Evolutionary conservation across 92 coral and sea anemone genomes (phyloP), one percentile per base, ranked within the genome.

Genomic region (Palythoa grandiflora): DNA sequence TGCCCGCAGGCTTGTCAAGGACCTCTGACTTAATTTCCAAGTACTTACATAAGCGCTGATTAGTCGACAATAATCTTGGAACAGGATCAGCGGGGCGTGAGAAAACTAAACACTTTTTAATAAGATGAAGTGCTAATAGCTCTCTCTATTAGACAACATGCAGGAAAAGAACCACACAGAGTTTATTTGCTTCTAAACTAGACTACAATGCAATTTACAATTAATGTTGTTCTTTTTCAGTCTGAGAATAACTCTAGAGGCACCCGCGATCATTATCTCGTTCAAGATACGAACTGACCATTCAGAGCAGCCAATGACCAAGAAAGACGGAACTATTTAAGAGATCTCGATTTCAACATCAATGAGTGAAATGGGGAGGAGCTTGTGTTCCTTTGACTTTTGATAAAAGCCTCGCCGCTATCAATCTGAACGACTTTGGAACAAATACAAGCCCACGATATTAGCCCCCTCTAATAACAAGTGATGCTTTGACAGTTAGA

Each of bases 71-170:
- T 81, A 81, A 66, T 81, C 86, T 81, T 36, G 86, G 75, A 44
- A 81, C 12, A 38, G 47, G 86, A 81, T 39, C 86, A 68, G 75
- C 75, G 61, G 86, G 86, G 86, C 86, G 86, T 81, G 86, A 81
- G 73, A 35, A 13, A 53, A 71, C 86, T 66, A 81, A 81, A 81
- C 86, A 66, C 85, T 53, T 60, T 81, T 81, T 81, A 66, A 81
- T 66, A 81, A 65, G 75, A 66, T 81, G 86, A 81, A 36, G 86
- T 81, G 76, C 40, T 81, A 66, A 81, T 81, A 71, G 76, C 75
- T n/a, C 74, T 81, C 63, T 17, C 59, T 51, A 1, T 7, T 38
- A 48, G 60, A 19, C 75, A 61, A 16, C 86, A 44, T 38, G 44
- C 48, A 71, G 75, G 14, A 21, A 39, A 40, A 21, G 44, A 10